phyloP scores from a whole-genome alignment of 1,140 invertebrate genomes.

The Glomeris maerens region DNA sequence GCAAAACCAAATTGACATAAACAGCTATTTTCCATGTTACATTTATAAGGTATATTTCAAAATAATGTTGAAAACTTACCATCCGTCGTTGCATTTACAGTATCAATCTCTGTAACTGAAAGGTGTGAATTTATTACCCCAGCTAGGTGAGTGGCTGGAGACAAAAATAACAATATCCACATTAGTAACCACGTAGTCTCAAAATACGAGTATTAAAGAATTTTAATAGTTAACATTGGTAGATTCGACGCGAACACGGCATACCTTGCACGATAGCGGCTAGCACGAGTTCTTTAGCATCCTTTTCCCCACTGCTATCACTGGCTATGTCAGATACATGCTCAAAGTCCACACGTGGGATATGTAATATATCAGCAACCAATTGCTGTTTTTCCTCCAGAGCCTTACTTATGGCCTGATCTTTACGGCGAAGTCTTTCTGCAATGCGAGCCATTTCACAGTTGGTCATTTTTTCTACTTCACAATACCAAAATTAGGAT shows the following conservation, averaged over 20 bases:
- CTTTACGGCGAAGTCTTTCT: slow-evolving; percentile 56
- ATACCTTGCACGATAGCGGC: slow-evolving; percentile 55
- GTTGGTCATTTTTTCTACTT: no score
- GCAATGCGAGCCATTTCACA: slow-evolving; percentile 16
- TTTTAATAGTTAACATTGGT: background rate
- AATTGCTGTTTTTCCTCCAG: slow-evolving; percentile 56
- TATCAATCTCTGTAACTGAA: slow-evolving; percentile 37
- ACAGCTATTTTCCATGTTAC: background rate
- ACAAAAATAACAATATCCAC: slow-evolving; percentile 5
- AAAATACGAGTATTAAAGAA: background rate
- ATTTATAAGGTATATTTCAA: slow-evolving; percentile 2
- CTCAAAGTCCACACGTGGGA: slow-evolving; percentile 52
- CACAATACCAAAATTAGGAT: no score
- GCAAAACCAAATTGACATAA: slow-evolving; percentile 12
- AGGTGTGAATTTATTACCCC: slow-evolving; percentile 38
- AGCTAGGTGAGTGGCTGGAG: slow-evolving; percentile 36
- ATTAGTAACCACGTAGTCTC: background rate
- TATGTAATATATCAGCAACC: slow-evolving; percentile 57
- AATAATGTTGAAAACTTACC: slow-evolving; percentile 7
- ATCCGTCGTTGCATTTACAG: slow-evolving; percentile 23
- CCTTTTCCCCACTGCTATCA: slow-evolving; percentile 36
- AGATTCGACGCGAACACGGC: background rate
- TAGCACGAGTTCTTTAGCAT: slow-evolving; percentile 51
- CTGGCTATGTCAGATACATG: slow-evolving; percentile 47
- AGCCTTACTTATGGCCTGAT: slow-evolving; percentile 51